Percentiles rank a stretch among this genome's conserved stretches.
Evolutionary conservation across 2,113 vertebrate genomes (phyloP).

Genomic region (Phasianus colchicus): DNA sequence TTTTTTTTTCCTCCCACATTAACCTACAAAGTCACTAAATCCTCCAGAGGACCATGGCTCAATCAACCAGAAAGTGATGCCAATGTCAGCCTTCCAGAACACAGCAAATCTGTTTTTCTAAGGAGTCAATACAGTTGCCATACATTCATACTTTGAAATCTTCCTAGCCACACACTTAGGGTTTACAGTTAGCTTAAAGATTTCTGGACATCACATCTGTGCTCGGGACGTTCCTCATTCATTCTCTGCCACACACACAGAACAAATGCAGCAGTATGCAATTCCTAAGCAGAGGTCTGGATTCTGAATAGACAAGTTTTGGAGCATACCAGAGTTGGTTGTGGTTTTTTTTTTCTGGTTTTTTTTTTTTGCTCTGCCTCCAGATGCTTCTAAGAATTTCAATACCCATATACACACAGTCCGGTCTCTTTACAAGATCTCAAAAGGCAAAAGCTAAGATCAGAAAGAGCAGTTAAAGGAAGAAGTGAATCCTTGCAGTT

Average conservation of each 20-base stretch:
- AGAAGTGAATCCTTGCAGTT: background rate
- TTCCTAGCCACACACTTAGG: background rate
- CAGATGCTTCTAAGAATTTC: background rate
- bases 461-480: background rate
- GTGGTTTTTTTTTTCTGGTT: too few relatives aligned
- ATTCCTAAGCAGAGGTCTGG: background rate
- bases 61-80: background rate
- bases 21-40: background rate
- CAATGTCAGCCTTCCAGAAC: background rate
- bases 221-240: background rate
- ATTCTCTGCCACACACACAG: background rate
- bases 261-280: background rate
- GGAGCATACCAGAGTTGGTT: background rate
- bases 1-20: background rate
- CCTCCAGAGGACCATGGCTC: background rate
- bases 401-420: background rate
- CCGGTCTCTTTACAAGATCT: background rate
- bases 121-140: background rate
- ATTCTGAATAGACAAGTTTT: background rate
- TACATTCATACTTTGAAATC: background rate
- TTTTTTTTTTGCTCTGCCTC: background rate
- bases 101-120: background rate
- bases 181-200: accelerated
- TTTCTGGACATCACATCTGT: background rate
- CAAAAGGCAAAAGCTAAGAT: background rate